Base-by-base conservation (phyloP, 1,140 invertebrate genomes). In the Macrostomum lignano region DNA sequence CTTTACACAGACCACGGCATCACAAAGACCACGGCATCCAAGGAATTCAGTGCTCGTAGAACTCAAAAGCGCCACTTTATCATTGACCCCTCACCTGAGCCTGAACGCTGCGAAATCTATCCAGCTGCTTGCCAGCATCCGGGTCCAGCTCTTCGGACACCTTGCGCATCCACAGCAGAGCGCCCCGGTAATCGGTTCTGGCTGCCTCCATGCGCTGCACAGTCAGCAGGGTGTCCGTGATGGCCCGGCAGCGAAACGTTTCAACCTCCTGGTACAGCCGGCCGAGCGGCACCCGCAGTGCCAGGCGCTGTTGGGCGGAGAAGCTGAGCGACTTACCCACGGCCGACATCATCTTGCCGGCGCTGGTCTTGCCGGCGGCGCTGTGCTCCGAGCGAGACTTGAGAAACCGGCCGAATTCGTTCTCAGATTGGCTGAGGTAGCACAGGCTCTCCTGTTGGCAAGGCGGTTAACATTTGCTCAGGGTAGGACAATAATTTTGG, bases 121-220 rank as follows among this genome's bases (percentile, higher is more conserved):
- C 82, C 23, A 98, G 56, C 37, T 88, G 79, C 45, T 78, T 74
- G 31, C 73, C 77, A 0, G 78, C 82, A 48, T 96, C 88, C 0
- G 91, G 91, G 61, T 98, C 84, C 11, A 98, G 61, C 52, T 93
- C 73, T 41, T 75, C 71, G 34, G 82, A 93, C 2, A 79, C 69
- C 40, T 88, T 77, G 60, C 96, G 96, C 86, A 98, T 96, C 88
- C 91, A 98, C 46, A 77, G 72, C 2, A 98, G 62, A 1, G 82
- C 75, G 1, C 82, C 84, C 34, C 67, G 44, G 55, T 98, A 98
- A 44, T 93, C 82, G n/a, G 77, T 88, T 35, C 91, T 65, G 2
- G 73, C 67, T 48, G 74, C 76, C 52, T 98, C 86, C 78, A 94
- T 93, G 33, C 72, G 68, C 26, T 73, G 66, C 1, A 94, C 71